A percentile compares a stretch with the other conserved stretches of the same genome.
These are phyloP conservation scores for Sciurus niger DNA, from an alignment of 2,113 vertebrate genomes.

Conservation along the genomic window DNA sequence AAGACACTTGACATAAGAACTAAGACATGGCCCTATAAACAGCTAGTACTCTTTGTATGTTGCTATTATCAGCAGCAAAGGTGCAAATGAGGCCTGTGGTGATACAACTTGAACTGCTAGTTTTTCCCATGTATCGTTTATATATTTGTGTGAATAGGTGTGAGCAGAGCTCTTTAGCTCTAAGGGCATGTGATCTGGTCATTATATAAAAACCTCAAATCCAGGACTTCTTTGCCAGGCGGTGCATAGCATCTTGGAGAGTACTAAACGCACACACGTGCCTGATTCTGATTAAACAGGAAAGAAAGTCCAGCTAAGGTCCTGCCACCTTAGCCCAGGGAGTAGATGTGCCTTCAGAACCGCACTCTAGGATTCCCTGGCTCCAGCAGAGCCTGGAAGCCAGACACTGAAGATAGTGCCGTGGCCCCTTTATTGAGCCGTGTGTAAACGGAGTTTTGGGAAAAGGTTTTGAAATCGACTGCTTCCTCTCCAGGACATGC, in stretches of 20 bases:
- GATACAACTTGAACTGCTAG: neutral
- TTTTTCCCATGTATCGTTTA: neutral
- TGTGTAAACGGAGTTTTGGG: neutral
- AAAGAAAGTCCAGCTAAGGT: neutral
- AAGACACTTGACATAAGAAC: neutral
- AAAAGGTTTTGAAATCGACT: neutral
- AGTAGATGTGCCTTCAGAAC: neutral
- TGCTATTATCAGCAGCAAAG: neutral
- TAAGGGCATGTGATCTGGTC: neutral
- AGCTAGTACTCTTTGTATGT: neutral
- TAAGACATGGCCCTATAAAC: rapidly evolving
- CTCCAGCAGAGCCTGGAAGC: neutral
- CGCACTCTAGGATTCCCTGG: neutral
- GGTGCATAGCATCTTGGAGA: neutral
- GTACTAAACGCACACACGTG: neutral
- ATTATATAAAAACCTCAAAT: constrained; percentile 4
- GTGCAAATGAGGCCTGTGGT: neutral
- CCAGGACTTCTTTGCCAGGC: neutral
- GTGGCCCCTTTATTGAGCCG: neutral
- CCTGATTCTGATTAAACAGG: neutral
- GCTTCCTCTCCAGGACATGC: neutral
- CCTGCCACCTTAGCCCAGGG: neutral
- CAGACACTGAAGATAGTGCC: neutral
- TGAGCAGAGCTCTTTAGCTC: neutral
- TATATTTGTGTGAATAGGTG: neutral